Evolutionary conservation across 2,888 invertebrate species (phyloP).

Genomic region (Hypsopygia costalis): DNA sequence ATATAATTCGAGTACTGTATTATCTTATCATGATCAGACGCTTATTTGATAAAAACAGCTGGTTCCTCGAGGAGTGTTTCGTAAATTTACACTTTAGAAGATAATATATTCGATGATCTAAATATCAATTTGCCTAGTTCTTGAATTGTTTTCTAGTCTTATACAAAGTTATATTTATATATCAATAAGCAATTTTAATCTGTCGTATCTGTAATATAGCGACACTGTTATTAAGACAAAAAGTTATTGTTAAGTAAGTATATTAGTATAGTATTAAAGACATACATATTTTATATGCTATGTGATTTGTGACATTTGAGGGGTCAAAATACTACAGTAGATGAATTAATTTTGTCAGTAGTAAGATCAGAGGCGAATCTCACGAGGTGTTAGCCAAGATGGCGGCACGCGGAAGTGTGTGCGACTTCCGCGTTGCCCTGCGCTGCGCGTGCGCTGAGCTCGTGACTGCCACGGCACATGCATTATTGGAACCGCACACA

Average conservation of each 20-base stretch:
- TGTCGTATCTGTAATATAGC: no score
- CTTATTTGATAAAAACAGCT: conserved; percentile 2
- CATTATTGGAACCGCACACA: conserved; percentile 51
- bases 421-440: conserved; percentile 74
- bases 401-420: conserved; percentile 77
- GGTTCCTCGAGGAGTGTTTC: neutral
- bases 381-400: conserved; percentile 67
- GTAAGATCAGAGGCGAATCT: conserved; percentile 53
- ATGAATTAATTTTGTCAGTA: conserved; percentile 4
- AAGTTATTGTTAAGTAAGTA: no score
- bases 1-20: neutral
- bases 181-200: no score
- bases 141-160: no score
- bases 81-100: conserved; percentile 6
- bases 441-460: conserved; percentile 57
- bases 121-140: no score
- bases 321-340: conserved; percentile 8
- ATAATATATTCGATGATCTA: no score
- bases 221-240: no score
- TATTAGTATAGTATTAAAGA: no score
- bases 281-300: no score
- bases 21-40: conserved; percentile 5
- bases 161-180: no score
- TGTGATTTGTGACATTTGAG: no score
- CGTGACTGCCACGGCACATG: conserved; percentile 55